A percentile compares a stretch with the other conserved stretches of the same genome.
phyloP scores from a whole-genome alignment of 1,140 invertebrate species.

The Sitophilus oryzae region DNA sequence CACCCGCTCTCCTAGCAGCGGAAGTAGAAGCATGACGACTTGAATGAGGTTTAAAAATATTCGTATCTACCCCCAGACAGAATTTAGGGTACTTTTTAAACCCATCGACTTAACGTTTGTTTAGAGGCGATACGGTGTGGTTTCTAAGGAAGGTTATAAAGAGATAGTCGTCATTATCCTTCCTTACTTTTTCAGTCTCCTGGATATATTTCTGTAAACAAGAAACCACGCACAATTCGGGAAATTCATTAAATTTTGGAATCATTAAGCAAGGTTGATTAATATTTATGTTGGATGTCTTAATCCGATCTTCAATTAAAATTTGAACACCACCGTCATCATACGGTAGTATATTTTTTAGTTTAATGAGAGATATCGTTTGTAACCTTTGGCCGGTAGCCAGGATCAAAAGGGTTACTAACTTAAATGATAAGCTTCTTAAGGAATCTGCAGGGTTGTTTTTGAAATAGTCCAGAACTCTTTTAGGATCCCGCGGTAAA shows the following conservation, averaged over 20 bases:
- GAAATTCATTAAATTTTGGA: background rate
- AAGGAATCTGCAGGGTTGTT: background rate
- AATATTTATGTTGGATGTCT: conserved; percentile 37
- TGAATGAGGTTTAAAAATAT: too few species aligned
- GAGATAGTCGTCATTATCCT: too few species aligned
- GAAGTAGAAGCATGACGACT: too few species aligned
- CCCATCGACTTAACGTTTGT: too few species aligned
- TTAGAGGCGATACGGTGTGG: too few species aligned
- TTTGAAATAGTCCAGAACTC: conserved; percentile 13
- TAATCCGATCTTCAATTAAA: background rate
- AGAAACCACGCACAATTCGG: background rate
- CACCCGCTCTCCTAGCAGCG: too few species aligned
- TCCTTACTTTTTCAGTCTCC: too few species aligned
- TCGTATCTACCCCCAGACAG: too few species aligned
- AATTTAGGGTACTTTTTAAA: too few species aligned
- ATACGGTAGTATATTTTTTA: background rate
- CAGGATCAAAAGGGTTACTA: conserved; percentile 20
- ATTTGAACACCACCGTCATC: conserved; percentile 45
- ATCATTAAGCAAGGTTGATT: background rate
- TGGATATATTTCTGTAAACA: too few species aligned
- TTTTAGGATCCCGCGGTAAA: conserved; percentile 27
- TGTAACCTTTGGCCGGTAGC: conserved; percentile 21
- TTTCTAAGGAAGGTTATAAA: too few species aligned
- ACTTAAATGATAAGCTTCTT: conserved; percentile 8
- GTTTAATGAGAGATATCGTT: conserved; percentile 9